Evolutionary conservation across 2,113 vertebrate genomes (phyloP).

Genomic region (Promerops cafer): DNA sequence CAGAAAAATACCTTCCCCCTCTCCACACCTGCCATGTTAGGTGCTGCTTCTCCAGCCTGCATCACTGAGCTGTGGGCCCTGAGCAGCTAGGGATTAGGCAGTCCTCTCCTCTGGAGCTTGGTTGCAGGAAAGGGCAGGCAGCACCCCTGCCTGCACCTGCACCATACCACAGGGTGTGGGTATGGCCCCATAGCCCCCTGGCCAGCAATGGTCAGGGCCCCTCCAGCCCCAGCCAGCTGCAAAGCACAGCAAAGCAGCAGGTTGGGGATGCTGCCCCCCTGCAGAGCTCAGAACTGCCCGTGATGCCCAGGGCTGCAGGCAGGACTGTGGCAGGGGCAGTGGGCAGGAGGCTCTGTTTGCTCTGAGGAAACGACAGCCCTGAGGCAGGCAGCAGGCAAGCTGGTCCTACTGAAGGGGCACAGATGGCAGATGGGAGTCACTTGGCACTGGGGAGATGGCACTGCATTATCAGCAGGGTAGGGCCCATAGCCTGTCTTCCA

Average conservation of each 20-base stretch:
- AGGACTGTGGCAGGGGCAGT: background rate
- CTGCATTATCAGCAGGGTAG: background rate
- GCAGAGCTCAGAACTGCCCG: background rate
- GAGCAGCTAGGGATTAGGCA: accelerated
- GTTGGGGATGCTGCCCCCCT: background rate
- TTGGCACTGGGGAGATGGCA: background rate
- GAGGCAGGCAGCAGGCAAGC: background rate
- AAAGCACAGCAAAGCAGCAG: accelerated
- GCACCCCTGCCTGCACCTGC: background rate
- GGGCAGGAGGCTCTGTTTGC: background rate
- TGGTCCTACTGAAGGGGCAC: accelerated
- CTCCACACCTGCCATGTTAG: background rate
- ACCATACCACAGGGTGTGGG: background rate
- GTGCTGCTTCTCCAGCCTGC: background rate
- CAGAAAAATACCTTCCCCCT: background rate
- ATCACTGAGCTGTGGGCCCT: background rate
- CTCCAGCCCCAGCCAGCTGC: background rate
- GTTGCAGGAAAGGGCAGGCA: background rate
- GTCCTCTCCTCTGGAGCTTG: background rate
- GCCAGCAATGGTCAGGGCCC: background rate
- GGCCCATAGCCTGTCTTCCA: background rate
- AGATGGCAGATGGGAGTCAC: background rate
- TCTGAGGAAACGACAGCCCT: background rate
- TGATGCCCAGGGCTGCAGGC: background rate
- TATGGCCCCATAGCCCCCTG: background rate